Evolutionary conservation across 2,888 invertebrate genomes (phyloP).

Genomic region (Furcula furcula): DNA sequence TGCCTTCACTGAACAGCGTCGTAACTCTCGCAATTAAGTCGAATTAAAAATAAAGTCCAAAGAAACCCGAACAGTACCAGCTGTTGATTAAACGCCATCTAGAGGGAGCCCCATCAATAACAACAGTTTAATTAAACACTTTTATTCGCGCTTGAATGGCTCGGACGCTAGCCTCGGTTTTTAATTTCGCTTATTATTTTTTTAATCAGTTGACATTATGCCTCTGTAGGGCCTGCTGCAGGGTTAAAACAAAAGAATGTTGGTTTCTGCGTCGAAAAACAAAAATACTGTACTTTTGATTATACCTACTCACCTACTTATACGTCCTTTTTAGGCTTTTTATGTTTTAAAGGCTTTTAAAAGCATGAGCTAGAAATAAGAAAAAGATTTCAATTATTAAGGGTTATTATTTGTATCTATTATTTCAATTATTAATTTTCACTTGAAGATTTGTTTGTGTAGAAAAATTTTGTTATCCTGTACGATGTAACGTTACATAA

Average conservation of each 20-base stretch:
- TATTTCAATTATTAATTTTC: too few species aligned
- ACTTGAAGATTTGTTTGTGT: too few species aligned
- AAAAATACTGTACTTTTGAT: conserved; percentile 22
- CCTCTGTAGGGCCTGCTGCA: conserved; percentile 34
- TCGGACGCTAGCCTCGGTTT: conserved; percentile 55
- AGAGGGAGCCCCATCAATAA: conserved; percentile 77
- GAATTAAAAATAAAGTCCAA: conserved; percentile 75
- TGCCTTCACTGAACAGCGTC: conserved; percentile 51
- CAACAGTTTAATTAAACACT: conserved; percentile 79
- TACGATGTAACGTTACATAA: too few species aligned
- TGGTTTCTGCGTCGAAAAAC: conserved; percentile 24
- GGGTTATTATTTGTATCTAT: too few species aligned
- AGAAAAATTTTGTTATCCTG: too few species aligned
- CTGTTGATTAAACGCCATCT: conserved; percentile 79
- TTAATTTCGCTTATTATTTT: conserved; percentile 69
- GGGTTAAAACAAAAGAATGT: conserved; percentile 44
- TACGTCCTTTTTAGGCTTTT: too few species aligned
- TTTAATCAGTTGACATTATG: conserved; percentile 48
- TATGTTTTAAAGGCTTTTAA: too few species aligned
- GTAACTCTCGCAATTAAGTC: conserved; percentile 76
- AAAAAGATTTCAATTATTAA: too few species aligned
- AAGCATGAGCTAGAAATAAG: too few species aligned
- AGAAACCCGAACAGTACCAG: conserved; percentile 50
- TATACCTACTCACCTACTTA: conserved; percentile 10
- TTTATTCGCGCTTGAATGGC: conserved; percentile 72